Conservation (phyloP, 2,888 invertebrate species). For the Leptopilina syphax region DNA sequence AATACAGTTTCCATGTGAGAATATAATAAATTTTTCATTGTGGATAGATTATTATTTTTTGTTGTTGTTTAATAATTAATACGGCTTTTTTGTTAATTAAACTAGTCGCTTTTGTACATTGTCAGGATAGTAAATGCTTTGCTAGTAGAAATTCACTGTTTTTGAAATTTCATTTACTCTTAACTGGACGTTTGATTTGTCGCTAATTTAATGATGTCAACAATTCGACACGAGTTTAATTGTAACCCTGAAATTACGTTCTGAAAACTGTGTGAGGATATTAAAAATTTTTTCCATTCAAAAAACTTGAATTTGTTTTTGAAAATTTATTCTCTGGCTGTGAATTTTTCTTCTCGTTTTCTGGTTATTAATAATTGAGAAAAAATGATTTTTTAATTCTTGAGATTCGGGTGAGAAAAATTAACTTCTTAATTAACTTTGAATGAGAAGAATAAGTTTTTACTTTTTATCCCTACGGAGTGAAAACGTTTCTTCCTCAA, state of each 20-base stretch:
- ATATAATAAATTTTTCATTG: neutral
- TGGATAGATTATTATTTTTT: neutral
- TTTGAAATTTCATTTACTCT: constrained; percentile 6
- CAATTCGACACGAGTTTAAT: constrained; percentile 9
- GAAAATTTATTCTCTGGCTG: too few species aligned
- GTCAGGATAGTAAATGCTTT: neutral
- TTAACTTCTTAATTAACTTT: too few species aligned
- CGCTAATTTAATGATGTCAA: constrained; percentile 18
- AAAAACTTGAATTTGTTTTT: too few species aligned
- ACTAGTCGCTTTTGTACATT: constrained; percentile 17
- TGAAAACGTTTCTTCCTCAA: too few species aligned
- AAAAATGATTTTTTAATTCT: too few species aligned
- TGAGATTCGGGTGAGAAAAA: too few species aligned
- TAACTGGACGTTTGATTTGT: constrained; percentile 24
- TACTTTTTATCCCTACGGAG: too few species aligned
- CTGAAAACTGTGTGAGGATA: neutral
- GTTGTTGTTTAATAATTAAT: neutral
- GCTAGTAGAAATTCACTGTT: neutral
- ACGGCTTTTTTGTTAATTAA: constrained; percentile 8
- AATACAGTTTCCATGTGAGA: neutral
- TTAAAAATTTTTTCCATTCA: neutral
- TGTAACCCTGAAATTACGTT: constrained; percentile 2
- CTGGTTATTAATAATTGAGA: too few species aligned
- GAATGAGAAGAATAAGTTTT: too few species aligned
- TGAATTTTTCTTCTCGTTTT: too few species aligned